Base-by-base conservation (phyloP, 1,140 invertebrate genomes). In the Pararge aegeria region DNA sequence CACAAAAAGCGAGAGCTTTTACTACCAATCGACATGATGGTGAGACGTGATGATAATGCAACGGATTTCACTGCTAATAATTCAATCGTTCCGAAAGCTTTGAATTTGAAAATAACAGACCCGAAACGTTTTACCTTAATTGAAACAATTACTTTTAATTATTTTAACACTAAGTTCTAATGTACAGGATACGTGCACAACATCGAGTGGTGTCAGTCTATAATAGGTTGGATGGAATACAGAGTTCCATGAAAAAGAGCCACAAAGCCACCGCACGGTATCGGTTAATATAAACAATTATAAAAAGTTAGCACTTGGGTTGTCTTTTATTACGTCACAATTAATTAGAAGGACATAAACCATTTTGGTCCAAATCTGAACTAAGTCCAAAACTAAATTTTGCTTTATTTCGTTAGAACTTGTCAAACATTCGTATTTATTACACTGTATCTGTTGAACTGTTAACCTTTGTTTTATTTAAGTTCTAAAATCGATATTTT, bases 221-320 rank as follows among this genome's bases (percentile, higher is more conserved):
- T 86, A 86, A 81, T 74, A 82, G 79, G 77, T 86, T 83, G 84
- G 86, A 89, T 89, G 86, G 86, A 89, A 75, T 89, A 78, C 71
- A 68, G 71, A 84, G 68, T 66, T 70, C 53, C 61, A 63, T 68
- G 55, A 46, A 58, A 68, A 63, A 57, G 57, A 72, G 57, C 38
- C 16, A 40, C 21, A 16, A 49, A 49, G 46, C 48, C 48, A 21
- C 44, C 46, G 55, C 30, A 56, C 55, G 34, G 24, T 49, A 42
- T 52, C 50, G 44, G n/a, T 27, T 30, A 13, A 12, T 30, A 48
- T 24, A 61, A 61, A 53, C 27, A 46, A 40, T 15, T 49, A 54
- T 44, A 50, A 29, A 61, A 56, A 55, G 24, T 16, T 30, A 55
- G 46, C 38, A 55, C 50, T 38, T 19, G 13, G 38, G 13, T 7